Evolutionary conservation across 2,888 invertebrate species (phyloP).

Genomic region (Vanessa cardui): DNA sequence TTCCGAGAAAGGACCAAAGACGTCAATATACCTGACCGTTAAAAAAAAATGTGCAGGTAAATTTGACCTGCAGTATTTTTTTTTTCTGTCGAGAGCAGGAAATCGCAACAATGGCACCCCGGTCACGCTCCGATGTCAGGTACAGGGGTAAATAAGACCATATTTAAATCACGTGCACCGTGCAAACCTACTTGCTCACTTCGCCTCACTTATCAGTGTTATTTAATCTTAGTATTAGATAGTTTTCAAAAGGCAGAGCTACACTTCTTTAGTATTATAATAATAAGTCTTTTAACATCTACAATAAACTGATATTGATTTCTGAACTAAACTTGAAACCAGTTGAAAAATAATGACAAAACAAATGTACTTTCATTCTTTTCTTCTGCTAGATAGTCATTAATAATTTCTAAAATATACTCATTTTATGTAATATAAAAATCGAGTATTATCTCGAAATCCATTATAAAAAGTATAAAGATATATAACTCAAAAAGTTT

Average conservation of each 20-base stretch:
- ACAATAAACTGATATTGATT: background rate
- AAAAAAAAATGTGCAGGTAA: slow-evolving; percentile 56
- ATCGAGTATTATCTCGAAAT: no score
- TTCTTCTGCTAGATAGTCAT: no score
- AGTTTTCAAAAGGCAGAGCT: slow-evolving; percentile 2
- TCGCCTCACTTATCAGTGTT: slow-evolving; percentile 17
- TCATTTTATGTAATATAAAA: no score
- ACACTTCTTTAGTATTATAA: background rate
- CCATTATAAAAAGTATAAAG: no score
- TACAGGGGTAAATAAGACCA: slow-evolving; percentile 27
- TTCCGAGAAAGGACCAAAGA: slow-evolving; percentile 59
- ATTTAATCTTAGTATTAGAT: slow-evolving; percentile 20
- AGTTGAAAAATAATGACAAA: no score
- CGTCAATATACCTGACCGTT: slow-evolving; percentile 58
- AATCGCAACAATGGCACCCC: slow-evolving; percentile 67
- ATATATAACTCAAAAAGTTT: no score
- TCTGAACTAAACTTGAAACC: no score
- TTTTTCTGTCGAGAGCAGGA: slow-evolving; percentile 61
- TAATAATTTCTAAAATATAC: no score
- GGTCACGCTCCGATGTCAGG: slow-evolving; percentile 50
- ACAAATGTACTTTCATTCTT: no score
- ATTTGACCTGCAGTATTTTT: slow-evolving; percentile 60
- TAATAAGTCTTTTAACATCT: background rate
- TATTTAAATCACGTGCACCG: background rate
- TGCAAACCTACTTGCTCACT: slow-evolving; percentile 1